A percentile compares a stretch with the other conserved stretches of the same genome.
Conservation (phyloP, 1,140 invertebrate species). For the Brachionus calyciflorus region DNA sequence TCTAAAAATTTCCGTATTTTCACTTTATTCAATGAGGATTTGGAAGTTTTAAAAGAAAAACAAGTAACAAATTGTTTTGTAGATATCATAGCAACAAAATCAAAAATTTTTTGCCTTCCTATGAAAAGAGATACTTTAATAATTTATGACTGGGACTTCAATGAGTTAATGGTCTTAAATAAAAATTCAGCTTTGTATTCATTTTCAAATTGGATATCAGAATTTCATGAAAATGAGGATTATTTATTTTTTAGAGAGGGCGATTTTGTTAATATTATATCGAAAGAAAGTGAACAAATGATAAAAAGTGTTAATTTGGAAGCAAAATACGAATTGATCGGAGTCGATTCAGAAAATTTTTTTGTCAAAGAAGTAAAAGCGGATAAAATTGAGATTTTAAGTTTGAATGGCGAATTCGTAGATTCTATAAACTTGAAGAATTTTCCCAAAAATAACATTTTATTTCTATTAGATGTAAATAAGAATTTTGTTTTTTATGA, state of each 20-base stretch:
- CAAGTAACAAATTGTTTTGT: background rate
- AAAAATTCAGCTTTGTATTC: background rate
- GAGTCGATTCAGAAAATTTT: background rate
- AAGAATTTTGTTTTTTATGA: background rate
- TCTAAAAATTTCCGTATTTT: background rate
- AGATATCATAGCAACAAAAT: background rate
- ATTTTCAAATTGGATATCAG: background rate
- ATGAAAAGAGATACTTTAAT: background rate
- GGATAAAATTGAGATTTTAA: background rate
- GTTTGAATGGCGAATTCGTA: background rate
- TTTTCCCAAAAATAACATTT: background rate
- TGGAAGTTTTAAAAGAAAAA: background rate
- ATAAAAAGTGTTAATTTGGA: background rate
- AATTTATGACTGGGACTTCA: background rate
- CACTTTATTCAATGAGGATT: background rate
- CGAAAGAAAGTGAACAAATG: background rate
- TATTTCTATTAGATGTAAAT: background rate
- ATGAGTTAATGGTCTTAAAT: background rate
- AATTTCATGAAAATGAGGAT: background rate
- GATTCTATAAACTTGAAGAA: background rate
- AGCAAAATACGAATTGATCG: background rate
- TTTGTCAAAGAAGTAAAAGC: background rate
- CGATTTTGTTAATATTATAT: background rate
- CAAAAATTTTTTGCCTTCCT: background rate
- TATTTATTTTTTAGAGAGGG: background rate